Evolutionary conservation across 2,113 vertebrate species (phyloP).

Genomic region (Rana temporaria): DNA sequence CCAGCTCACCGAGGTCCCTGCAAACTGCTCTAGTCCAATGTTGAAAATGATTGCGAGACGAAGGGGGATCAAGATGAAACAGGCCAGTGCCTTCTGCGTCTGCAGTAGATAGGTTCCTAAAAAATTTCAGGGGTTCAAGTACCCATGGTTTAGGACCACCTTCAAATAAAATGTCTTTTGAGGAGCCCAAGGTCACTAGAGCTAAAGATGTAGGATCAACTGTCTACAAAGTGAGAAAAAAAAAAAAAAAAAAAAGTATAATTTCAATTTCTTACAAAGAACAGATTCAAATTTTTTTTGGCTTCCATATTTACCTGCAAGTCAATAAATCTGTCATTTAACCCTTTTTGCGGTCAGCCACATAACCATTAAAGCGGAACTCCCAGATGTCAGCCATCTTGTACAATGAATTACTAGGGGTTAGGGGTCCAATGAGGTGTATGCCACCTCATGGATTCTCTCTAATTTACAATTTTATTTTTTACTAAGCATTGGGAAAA

Average conservation of each 20-base stretch:
- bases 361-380: too few species aligned
- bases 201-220: slow-evolving; percentile 85
- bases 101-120: slow-evolving; percentile 80
- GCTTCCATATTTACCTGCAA: too few species aligned
- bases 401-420: too few species aligned
- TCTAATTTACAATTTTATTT: too few species aligned
- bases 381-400: too few species aligned
- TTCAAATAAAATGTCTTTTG: slow-evolving; percentile 92
- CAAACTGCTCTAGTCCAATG: slow-evolving; percentile 87
- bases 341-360: too few species aligned
- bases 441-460: too few species aligned
- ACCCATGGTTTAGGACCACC: slow-evolving; percentile 93
- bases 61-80: slow-evolving; percentile 69
- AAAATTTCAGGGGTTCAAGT: slow-evolving; percentile 93
- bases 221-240: slow-evolving; percentile 68
- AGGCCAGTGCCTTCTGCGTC: slow-evolving; percentile 72
- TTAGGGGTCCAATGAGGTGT: too few species aligned
- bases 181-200: slow-evolving; percentile 92
- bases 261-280: background rate
- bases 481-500: too few species aligned
- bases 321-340: too few species aligned
- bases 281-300: too few species aligned
- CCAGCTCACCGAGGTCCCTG: slow-evolving; percentile 88
- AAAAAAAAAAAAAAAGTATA: background rate
- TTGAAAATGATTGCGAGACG: slow-evolving; percentile 78